Percentiles rank a stretch among this genome's conserved stretches.
phyloP scores from a whole-genome alignment of 2,888 invertebrate genomes.

The Pristionchus arcanus region DNA sequence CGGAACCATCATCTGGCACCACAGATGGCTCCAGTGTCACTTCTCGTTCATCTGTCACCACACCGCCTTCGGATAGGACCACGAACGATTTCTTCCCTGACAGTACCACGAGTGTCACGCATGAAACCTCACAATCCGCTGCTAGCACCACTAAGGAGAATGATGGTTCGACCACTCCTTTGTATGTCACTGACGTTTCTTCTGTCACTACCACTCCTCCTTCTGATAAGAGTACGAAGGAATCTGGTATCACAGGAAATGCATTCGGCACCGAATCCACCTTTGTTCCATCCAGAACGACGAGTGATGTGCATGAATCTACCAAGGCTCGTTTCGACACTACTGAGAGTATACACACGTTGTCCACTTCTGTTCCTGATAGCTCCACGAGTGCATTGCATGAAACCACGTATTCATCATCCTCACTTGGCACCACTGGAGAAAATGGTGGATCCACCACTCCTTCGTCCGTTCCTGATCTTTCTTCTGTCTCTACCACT shows the following conservation, averaged over 20 bases:
- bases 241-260: neutral
- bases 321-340: neutral
- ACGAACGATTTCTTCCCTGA: too few species aligned
- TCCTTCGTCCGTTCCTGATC: neutral
- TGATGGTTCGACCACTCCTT: too few species aligned
- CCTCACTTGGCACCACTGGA: neutral
- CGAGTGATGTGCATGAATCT: neutral
- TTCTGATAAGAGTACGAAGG: neutral
- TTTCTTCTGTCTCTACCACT: too few species aligned
- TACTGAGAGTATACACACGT: neutral
- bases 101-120: neutral
- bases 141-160: too few species aligned
- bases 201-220: too few species aligned
- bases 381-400: neutral
- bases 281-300: neutral
- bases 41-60: neutral
- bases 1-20: neutral
- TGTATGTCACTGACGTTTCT: too few species aligned
- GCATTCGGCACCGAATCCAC: neutral
- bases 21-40: too few species aligned
- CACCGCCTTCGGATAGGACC: too few species aligned
- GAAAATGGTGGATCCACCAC: neutral
- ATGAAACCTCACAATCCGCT: neutral
- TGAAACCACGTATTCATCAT: neutral
- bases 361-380: neutral